A percentile compares a stretch with the other conserved stretches of the same genome.
These are phyloP conservation scores for Nannoperca obscura DNA, from an alignment of 2,797 vertebrate genomes.

Conservation along the genomic window DNA sequence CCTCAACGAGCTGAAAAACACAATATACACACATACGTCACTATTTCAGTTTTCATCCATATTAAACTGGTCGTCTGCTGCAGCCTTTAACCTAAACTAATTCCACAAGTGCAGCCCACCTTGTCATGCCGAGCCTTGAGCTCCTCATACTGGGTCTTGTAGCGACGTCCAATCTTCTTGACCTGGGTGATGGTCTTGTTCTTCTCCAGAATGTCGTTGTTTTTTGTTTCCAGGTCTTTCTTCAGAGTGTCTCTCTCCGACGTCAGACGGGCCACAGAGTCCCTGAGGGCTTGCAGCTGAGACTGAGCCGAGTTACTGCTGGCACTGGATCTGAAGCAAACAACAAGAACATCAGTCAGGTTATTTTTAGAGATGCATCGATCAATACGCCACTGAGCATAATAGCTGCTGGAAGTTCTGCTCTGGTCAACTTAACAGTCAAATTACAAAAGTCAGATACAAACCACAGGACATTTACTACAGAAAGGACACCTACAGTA, in stretches of 20 bases:
- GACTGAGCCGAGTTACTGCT: constrained; percentile 90
- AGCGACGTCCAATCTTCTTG: constrained; percentile 97
- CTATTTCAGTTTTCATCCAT: background rate
- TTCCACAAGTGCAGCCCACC: constrained; percentile 74
- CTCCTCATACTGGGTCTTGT: constrained; percentile 98
- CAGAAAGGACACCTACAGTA: background rate
- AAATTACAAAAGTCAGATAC: background rate
- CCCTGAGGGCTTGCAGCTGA: constrained; percentile 89
- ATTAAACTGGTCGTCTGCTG: background rate
- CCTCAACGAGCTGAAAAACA: constrained; percentile 82
- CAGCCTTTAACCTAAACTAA: background rate
- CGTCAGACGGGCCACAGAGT: constrained; percentile 87
- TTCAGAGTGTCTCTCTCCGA: constrained; percentile 90
- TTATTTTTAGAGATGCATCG: background rate
- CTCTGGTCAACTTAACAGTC: background rate
- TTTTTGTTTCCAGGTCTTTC: constrained; percentile 91
- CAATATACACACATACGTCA: background rate
- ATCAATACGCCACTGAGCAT: background rate
- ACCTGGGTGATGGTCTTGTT: constrained; percentile 96
- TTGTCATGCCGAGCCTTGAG: constrained; percentile 95
- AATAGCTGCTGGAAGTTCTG: background rate
- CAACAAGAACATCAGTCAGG: background rate
- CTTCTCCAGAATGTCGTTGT: constrained; percentile 93
- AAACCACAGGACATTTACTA: background rate
- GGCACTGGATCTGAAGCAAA: constrained; percentile 86